Conservation (phyloP, 2,113 vertebrate species). For the Phalacrocorax carbo region DNA sequence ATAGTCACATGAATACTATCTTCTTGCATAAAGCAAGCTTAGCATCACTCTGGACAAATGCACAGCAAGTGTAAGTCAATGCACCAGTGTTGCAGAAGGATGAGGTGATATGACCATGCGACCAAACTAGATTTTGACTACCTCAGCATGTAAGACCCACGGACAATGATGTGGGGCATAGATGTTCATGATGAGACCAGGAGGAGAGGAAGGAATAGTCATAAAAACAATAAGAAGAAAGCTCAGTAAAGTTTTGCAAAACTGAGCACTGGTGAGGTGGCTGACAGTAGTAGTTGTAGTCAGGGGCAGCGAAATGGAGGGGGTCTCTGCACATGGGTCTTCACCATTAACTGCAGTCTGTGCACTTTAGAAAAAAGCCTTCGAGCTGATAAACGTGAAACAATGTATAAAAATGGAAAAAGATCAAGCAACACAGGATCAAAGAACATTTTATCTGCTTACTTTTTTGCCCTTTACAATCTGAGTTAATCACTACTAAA, state of each 20-base stretch:
- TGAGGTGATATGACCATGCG: neutral
- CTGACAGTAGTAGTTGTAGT: neutral
- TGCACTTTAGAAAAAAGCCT: neutral
- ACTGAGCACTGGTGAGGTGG: neutral
- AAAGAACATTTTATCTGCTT: neutral
- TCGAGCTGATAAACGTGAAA: neutral
- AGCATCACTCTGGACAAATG: rapidly evolving
- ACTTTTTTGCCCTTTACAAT: neutral
- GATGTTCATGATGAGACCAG: neutral
- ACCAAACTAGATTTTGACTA: neutral
- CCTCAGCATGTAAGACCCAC: neutral
- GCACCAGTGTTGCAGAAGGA: neutral
- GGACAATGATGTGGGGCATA: neutral
- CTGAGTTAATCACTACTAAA: neutral
- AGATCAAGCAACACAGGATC: neutral
- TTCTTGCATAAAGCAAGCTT: neutral
- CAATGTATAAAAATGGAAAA: neutral
- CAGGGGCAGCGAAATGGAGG: neutral
- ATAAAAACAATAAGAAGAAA: neutral
- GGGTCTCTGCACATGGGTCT: neutral
- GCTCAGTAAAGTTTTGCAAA: neutral
- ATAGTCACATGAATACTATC: rapidly evolving
- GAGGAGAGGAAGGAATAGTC: neutral
- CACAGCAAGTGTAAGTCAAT: neutral
- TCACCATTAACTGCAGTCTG: neutral